phyloP scores from a whole-genome alignment of 2,888 invertebrate species.

The Pristionchus arcanus region DNA sequence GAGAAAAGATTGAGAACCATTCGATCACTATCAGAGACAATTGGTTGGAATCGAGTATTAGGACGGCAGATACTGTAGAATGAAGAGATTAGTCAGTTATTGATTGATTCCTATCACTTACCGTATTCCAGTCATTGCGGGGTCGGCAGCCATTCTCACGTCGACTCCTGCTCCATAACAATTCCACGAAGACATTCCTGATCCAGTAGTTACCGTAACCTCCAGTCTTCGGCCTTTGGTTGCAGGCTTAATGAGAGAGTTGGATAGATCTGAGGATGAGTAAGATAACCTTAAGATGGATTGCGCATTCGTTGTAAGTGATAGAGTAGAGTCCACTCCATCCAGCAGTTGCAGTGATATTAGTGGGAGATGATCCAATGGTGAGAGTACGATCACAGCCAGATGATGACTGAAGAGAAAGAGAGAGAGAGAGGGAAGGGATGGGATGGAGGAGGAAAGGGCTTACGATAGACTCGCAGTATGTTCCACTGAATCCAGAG shows the following conservation, averaged over 20 bases:
- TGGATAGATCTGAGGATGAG: not conserved
- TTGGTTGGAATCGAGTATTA: not conserved
- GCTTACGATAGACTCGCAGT: conserved; percentile 39
- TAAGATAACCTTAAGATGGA: not conserved
- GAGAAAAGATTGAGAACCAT: conserved; percentile 49
- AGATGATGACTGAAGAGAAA: conserved; percentile 29
- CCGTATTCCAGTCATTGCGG: conserved; percentile 51
- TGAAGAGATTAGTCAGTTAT: not conserved
- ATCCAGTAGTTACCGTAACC: conserved; percentile 17
- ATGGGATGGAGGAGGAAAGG: not conserved
- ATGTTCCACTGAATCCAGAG: conserved; percentile 30
- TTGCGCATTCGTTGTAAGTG: conserved; percentile 40
- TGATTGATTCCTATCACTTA: not conserved
- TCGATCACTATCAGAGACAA: conserved; percentile 35
- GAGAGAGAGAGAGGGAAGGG: not conserved
- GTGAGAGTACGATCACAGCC: conserved; percentile 42
- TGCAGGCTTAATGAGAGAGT: not conserved
- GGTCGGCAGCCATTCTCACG: conserved; percentile 17
- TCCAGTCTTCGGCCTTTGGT: conserved; percentile 21
- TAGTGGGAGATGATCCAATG: not conserved
- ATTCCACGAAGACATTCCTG: conserved; percentile 49
- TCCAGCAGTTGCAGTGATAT: conserved; percentile 32
- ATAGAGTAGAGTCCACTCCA: conserved; percentile 11
- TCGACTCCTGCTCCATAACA: conserved; percentile 54
- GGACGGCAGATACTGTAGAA: conserved; percentile 52